Conservation (phyloP, 1,140 invertebrate genomes). For the Drosophila guanche region DNA sequence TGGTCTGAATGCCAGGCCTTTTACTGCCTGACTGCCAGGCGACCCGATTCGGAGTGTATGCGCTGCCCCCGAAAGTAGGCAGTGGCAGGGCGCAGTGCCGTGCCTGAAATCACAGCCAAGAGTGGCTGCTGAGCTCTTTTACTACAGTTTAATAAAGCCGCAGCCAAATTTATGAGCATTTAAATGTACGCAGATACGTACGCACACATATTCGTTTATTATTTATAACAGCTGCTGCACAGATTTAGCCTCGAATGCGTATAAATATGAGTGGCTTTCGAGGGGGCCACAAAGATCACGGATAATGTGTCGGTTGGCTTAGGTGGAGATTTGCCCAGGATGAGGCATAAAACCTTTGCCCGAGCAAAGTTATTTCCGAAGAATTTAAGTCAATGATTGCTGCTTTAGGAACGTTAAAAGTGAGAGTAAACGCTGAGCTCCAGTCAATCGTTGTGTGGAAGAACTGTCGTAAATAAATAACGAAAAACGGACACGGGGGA, state of each 20-base stretch:
- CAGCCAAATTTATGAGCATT: conserved; percentile 76
- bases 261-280: conserved; percentile 55
- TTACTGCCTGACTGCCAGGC: conserved; percentile 29
- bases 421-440: no score
- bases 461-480: no score
- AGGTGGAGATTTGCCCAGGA: neutral
- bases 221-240: conserved; percentile 75
- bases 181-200: conserved; percentile 52
- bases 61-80: conserved; percentile 69
- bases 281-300: conserved; percentile 13
- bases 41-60: conserved; percentile 21
- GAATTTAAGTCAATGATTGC: neutral
- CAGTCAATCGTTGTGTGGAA: no score
- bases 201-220: conserved; percentile 63
- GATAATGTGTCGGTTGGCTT: conserved; percentile 7
- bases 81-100: conserved; percentile 40
- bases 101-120: conserved; percentile 38
- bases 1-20: conserved; percentile 61
- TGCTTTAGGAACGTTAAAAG: no score
- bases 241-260: conserved; percentile 40
- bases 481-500: no score
- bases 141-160: conserved; percentile 77
- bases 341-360: neutral
- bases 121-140: conserved; percentile 52
- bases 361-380: no score